Base-by-base conservation (phyloP, 2,888 invertebrate genomes). In the Bellardia bayeri region DNA sequence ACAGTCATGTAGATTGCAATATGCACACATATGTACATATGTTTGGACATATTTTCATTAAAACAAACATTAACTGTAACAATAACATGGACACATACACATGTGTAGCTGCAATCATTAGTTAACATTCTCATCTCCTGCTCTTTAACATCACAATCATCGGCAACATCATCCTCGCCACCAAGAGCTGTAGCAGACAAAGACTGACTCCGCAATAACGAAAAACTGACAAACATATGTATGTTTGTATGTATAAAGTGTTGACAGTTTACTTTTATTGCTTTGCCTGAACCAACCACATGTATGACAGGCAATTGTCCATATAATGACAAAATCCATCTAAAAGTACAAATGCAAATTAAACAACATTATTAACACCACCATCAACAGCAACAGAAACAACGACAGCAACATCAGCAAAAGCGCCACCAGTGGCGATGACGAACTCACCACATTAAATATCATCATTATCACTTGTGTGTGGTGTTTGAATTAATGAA, bases 291-390 rank as follows among this genome's bases (percentile, higher is more conserved):
- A 58, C 16, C 40, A 54, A 40, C 64, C 23, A 5, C 33, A 61
- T 23, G 33, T 49, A 51, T 71, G 82, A 68, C 78, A 79, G 37
- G 74, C 49, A 68, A 79, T 78, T 86, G 82, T 82, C 82, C 82
- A 68, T 61, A 78, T 78, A 74, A 82, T 86, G 74, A 45, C 74
- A 79, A 63, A 78, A 72, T 49, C 7, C 7, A 54, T 72, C 13
- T 40, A 30, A 23, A 68, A 49, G 6, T 45, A 40, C 45, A 82
- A 75, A 75, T 82, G 82, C 75, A 82, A 81, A 81, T 81, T 72
- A 64, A 81, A 61, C 78, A 71, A 80, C 72, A 81, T 81, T 42
- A 72, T 72, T 81, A 64, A 81, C 81, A 81, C 72, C 72, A 64
- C n/a, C 33, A 45, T 8, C 58, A 58, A 30, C 58, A 23, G 3